Conservation (phyloP, 2,797 vertebrate species). For the Enteromius viviparus region DNA sequence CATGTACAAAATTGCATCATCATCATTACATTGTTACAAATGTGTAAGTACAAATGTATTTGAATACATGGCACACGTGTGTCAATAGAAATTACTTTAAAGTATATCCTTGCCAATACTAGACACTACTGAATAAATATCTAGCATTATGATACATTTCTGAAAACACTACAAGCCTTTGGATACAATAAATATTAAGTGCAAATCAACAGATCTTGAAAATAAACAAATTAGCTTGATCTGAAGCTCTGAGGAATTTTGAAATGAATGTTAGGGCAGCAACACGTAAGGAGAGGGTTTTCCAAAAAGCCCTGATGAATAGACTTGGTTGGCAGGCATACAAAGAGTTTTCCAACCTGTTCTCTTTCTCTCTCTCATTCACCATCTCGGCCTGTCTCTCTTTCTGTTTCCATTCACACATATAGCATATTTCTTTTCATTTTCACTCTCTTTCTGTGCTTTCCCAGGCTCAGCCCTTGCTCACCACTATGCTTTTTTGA, state of each 20-base stretch:
- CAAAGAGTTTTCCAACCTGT: conserved; percentile 28
- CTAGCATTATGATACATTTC: not conserved
- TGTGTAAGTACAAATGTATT: not conserved
- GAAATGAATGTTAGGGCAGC: not conserved
- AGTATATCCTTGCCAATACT: not conserved
- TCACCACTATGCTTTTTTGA: conserved; percentile 2
- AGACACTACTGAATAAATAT: not conserved
- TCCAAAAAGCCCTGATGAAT: conserved; percentile 6
- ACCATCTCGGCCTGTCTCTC: not conserved
- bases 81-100: not conserved
- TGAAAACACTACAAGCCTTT: not conserved
- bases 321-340: conserved; percentile 7
- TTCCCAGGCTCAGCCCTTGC: not conserved
- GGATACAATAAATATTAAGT: not conserved
- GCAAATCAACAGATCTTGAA: not conserved
- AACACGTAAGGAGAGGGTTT: not conserved
- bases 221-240: conserved; percentile 8
- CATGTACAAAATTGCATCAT: not conserved
- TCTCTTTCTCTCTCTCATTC: conserved; percentile 13
- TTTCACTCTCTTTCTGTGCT: conserved; percentile 3
- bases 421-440: conserved; percentile 16
- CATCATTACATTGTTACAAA: not conserved
- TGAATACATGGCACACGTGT: not conserved
- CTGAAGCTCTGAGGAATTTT: not conserved
- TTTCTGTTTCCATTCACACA: conserved; percentile 32